A percentile compares a stretch with the other conserved stretches of the same genome.
phyloP scores from a whole-genome alignment of 2,888 invertebrate species.

The Leptopterna dolabrata region DNA sequence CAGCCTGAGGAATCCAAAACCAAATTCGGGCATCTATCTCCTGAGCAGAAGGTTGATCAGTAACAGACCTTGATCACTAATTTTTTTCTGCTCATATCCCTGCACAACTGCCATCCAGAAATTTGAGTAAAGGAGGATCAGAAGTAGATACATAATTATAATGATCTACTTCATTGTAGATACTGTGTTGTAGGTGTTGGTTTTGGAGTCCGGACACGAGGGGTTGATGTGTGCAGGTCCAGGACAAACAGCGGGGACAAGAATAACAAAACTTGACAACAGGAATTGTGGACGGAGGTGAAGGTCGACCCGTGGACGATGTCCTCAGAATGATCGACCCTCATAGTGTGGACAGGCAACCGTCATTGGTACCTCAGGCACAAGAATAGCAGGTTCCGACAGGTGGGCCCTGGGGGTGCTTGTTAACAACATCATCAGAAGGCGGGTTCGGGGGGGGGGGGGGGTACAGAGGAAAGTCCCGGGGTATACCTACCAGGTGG shows the following conservation, averaged over 20 bases:
- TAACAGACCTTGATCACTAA: too few relatives aligned
- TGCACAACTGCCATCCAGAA: too few relatives aligned
- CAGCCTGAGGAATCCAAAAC: too few relatives aligned
- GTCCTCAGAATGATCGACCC: not conserved
- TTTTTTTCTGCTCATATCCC: too few relatives aligned
- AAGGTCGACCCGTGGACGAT: not conserved
- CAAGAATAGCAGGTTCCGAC: not conserved
- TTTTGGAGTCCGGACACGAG: not conserved
- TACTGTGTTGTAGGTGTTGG: too few relatives aligned
- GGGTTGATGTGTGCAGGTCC: not conserved
- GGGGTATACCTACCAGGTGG: not conserved
- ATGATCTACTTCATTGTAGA: too few relatives aligned
- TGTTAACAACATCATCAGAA: slow-evolving; percentile 1
- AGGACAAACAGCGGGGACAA: not conserved
- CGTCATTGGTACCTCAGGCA: not conserved
- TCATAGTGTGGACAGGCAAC: not conserved
- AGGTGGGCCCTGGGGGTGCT: not conserved
- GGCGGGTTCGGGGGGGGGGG: not conserved
- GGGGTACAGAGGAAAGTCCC: not conserved
- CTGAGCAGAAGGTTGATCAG: too few relatives aligned
- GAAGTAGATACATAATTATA: too few relatives aligned
- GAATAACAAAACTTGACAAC: not conserved
- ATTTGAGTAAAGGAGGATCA: too few relatives aligned
- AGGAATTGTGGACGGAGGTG: not conserved
- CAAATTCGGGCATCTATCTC: too few relatives aligned